Evolutionary conservation across 64 coral and sea anemone species (phyloP), one percentile per base, ranked within the genome.

Genomic region (Montipora efflorescens): DNA sequence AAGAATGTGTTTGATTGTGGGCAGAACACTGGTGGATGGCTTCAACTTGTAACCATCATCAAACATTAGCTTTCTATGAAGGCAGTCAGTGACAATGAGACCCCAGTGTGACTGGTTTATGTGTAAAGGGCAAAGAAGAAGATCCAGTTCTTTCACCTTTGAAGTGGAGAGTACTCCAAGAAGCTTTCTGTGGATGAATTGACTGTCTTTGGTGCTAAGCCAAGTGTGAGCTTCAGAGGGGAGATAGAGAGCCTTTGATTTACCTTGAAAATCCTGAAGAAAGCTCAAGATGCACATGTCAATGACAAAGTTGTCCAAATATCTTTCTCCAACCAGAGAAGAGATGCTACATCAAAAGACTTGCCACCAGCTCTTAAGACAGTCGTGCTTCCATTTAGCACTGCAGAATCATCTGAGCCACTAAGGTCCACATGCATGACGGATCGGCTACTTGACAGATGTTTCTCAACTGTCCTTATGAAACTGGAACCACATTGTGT

Each of bases 241-340:
- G 16, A 92, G 48, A 75, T 77, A 85, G n/a, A 92, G 69, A 53
- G 71, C 23, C 80, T 69, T 76, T 76, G 71, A 23, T 3, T 22
- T 16, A 43, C 67, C 79, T 64, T 83, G 48, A 77, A 69, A 47
- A 87, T 74, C 52, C 71, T 92, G 90, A 14, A 48, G 67, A 74
- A 85, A 85, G 43, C 53, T 43, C 68, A 86, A 48, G 75, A 77
- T 92, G 22, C 20, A 67, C 55, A 74, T 19, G 59, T 92, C 81
- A 62, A 87, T 92, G 21, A 92, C 14, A 28, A 92, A 92, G 67
- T 92, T 92, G 79, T 92, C 81, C 18, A 87, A 25, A 67, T 86
- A 92, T 14, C 81, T 25, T 59, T 92, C 81, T 67, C 74, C 70
- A 59, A 86, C 81, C 51, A 93, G 73, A 83, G 77, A 93, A 93